These are phyloP conservation scores for Styela clava DNA, from an alignment of 23 tunicate species.

Conservation along the genomic window DNA sequence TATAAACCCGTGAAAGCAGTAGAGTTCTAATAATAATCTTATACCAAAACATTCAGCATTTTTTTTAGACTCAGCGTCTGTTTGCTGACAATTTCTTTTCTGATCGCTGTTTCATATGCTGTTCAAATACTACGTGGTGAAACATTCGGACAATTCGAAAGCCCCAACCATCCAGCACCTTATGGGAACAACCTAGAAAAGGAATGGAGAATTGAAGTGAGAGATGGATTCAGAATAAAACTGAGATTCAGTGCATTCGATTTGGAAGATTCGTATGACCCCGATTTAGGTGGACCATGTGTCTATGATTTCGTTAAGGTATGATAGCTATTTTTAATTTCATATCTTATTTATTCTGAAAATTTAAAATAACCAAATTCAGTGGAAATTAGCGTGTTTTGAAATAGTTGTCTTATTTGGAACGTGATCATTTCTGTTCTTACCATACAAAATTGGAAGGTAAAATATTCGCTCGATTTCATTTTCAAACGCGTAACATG, in stretches of 20 bases:
- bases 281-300: constrained; percentile 54
- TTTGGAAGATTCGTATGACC: constrained; percentile 49
- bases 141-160: constrained; percentile 26
- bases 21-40: too few relatives aligned
- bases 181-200: constrained; percentile 41
- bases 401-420: background rate
- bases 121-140: background rate
- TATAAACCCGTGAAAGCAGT: too few relatives aligned
- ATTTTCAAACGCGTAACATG: too few relatives aligned
- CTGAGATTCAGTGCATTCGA: constrained; percentile 49
- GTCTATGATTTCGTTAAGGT: constrained; percentile 67
- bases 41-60: too few relatives aligned
- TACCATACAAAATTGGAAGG: background rate
- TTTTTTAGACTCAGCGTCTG: background rate
- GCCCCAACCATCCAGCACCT: constrained; percentile 34
- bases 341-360: too few relatives aligned
- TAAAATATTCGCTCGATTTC: too few relatives aligned
- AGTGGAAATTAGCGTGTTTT: background rate
- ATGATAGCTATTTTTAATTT: background rate
- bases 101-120: background rate
- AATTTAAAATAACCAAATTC: background rate
- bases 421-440: background rate
- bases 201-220: constrained; percentile 44
- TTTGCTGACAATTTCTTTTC: background rate
- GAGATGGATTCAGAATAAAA: constrained; percentile 37